Evolutionary conservation across 2,113 vertebrate genomes (phyloP).

Genomic region (Amblyornis subalaris): DNA sequence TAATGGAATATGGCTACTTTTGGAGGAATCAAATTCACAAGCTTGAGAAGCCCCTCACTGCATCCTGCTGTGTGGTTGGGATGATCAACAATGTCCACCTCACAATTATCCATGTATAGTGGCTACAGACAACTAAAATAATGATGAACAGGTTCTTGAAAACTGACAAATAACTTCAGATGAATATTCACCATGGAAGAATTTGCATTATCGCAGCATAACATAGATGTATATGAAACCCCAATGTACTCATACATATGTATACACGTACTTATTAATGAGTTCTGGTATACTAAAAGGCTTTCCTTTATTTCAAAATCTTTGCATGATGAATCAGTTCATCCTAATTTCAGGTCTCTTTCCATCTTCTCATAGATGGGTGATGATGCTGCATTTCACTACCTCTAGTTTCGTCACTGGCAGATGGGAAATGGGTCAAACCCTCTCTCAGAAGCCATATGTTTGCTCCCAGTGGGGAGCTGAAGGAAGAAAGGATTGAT

Average conservation of each 20-base stretch:
- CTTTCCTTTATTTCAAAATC: background rate
- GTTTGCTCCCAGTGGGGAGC: background rate
- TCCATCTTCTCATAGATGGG: background rate
- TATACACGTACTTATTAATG: background rate
- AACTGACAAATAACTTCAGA: background rate
- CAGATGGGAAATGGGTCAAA: slow-evolving; percentile 51
- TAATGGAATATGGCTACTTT: background rate
- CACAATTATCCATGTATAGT: rapidly evolving
- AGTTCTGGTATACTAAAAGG: background rate
- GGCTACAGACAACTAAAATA: background rate
- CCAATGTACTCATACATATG: background rate
- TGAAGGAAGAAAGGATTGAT: slow-evolving; percentile 28
- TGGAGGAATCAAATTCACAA: background rate
- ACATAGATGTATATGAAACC: background rate
- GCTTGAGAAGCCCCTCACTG: background rate
- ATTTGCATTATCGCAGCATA: background rate
- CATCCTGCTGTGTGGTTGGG: background rate
- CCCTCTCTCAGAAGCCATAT: slow-evolving; percentile 40
- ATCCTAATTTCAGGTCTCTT: background rate
- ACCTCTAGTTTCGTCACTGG: background rate
- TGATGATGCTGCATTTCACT: background rate
- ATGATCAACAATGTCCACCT: background rate
- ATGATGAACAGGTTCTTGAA: background rate
- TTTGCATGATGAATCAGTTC: background rate
- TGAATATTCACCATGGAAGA: background rate